These are phyloP conservation scores for Lepilemur septentrionalis DNA, from an alignment of 2,797 vertebrate genomes.

Conservation along the genomic window DNA sequence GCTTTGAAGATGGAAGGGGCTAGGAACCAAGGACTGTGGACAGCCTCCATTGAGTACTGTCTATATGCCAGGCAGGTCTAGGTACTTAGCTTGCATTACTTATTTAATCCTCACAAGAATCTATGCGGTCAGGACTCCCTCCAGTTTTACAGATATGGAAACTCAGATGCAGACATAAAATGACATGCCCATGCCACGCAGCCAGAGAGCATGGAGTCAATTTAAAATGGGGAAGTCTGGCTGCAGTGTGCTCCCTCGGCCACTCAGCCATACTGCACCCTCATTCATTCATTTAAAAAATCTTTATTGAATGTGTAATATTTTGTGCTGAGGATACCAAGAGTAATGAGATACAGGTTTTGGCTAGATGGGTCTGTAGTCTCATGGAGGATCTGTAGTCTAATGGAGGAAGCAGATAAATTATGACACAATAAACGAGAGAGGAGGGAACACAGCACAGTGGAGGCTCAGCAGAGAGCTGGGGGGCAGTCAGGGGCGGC, in stretches of 20 bases:
- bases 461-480: background rate
- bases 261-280: background rate
- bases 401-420: background rate
- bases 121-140: background rate
- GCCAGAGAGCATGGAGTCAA: background rate
- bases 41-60: background rate
- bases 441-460: background rate
- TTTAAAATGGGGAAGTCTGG: background rate
- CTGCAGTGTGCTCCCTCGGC: background rate
- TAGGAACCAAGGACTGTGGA: background rate
- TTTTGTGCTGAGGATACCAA: background rate
- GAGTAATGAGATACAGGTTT: no score
- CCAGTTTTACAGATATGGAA: background rate
- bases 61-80: background rate
- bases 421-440: background rate
- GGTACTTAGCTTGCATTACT: background rate
- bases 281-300: background rate
- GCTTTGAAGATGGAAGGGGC: background rate
- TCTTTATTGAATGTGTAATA: background rate
- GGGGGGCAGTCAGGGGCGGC: no score
- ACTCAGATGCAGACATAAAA: background rate
- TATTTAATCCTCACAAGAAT: background rate
- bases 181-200: background rate
- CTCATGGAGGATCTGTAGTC: no score
- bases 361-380: background rate